phyloP scores from a whole-genome alignment of 2,888 invertebrate species.

The Ormyrus thymus region DNA sequence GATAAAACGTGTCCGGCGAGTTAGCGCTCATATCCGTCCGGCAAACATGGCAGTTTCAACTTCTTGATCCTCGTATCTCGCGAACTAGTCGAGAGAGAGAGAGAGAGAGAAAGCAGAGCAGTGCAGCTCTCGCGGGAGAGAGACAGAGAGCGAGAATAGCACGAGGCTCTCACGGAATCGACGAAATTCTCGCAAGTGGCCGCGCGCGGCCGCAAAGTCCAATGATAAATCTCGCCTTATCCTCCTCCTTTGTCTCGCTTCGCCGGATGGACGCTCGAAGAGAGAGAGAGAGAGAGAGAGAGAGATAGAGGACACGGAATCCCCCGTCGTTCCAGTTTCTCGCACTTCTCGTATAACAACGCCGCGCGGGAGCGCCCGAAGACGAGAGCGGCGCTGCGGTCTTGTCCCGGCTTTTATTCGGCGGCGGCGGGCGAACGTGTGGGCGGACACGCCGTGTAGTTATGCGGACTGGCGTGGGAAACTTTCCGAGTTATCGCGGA shows the following conservation, averaged over 20 bases:
- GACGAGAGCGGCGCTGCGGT: not conserved
- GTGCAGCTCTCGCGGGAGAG: not conserved
- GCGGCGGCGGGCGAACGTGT: not conserved
- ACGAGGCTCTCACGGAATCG: not conserved
- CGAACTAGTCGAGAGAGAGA: not conserved
- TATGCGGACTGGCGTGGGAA: too few species aligned
- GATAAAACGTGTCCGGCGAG: not conserved
- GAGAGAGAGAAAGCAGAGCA: too few species aligned
- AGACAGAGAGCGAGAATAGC: too few species aligned
- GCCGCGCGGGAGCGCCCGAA: not conserved
- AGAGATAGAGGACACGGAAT: slow-evolving; percentile 14
- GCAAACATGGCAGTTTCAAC: slow-evolving; percentile 18
- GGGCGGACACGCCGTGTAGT: not conserved
- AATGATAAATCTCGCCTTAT: slow-evolving; percentile 18
- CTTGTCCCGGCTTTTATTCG: not conserved
- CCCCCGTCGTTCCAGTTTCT: slow-evolving; percentile 41
- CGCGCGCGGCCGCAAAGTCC: slow-evolving; percentile 16
- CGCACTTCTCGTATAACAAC: slow-evolving; percentile 36
- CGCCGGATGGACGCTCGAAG: not conserved
- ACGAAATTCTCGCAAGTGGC: slow-evolving; percentile 4
- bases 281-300: too few species aligned
- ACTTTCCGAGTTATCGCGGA: too few species aligned
- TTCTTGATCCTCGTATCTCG: slow-evolving; percentile 12
- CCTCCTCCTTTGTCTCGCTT: slow-evolving; percentile 31
- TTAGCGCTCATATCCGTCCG: not conserved